phyloP scores from a whole-genome alignment of 2,888 invertebrate genomes.

The Eupsilia transversa region DNA sequence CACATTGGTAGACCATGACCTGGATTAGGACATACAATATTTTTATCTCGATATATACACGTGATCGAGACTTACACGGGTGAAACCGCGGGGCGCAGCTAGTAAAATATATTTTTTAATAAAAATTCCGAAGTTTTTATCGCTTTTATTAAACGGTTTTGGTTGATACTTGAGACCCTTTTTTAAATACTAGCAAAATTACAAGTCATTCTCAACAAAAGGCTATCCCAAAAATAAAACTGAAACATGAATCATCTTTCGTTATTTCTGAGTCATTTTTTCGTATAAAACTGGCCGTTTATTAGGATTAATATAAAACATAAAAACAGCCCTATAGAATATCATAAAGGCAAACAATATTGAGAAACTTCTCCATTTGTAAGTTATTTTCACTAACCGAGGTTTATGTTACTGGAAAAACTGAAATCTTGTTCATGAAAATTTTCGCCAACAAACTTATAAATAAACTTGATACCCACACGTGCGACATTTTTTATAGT shows the following conservation, averaged over 20 bases:
- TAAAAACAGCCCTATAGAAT: too few species aligned
- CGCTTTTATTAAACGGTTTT: neutral
- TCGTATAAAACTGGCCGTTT: neutral
- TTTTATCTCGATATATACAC: too few species aligned
- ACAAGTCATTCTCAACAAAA: conserved; percentile 2
- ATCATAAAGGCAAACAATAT: neutral
- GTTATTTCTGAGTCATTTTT: neutral
- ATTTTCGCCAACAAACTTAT: neutral
- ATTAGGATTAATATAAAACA: too few species aligned
- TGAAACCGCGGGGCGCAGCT: too few species aligned
- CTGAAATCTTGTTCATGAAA: neutral
- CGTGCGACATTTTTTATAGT: neutral
- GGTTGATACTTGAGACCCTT: neutral
- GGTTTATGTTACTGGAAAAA: neutral
- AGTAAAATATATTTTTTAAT: neutral
- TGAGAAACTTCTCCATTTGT: neutral
- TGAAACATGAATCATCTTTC: neutral
- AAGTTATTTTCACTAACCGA: neutral
- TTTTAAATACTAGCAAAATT: neutral
- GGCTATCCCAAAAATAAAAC: neutral
- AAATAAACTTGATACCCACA: neutral
- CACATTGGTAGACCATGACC: too few species aligned
- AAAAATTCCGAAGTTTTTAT: neutral
- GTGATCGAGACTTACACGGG: too few species aligned
- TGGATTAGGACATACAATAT: too few species aligned